Percentiles rank a stretch among this genome's conserved stretches.
Evolutionary conservation across 1,140 invertebrate genomes (phyloP).

Genomic region (Euborellia annulipes): DNA sequence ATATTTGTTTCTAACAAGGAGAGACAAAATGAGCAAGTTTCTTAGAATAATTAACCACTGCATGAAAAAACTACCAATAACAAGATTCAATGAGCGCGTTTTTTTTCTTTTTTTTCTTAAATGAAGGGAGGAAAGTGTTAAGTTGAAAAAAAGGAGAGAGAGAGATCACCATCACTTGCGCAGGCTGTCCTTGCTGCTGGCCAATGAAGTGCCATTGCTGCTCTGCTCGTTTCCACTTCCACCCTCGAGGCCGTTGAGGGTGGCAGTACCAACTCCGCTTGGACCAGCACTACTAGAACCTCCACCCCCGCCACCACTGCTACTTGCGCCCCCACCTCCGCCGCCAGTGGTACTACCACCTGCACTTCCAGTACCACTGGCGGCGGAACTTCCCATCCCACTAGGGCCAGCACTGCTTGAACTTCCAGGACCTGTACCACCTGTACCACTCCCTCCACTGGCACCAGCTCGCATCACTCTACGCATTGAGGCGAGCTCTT

Average conservation of each 20-base stretch:
- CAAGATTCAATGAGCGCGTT: too few relatives aligned
- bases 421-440: constrained; percentile 10
- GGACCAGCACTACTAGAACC: constrained; percentile 9
- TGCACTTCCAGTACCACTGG: constrained; percentile 27
- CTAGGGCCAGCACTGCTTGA: constrained; percentile 8
- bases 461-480: constrained; percentile 15
- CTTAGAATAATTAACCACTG: too few relatives aligned
- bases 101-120: too few relatives aligned
- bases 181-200: constrained; percentile 38
- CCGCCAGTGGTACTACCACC: constrained; percentile 22
- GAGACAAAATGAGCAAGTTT: too few relatives aligned
- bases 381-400: constrained; percentile 8
- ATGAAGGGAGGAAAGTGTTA: too few relatives aligned
- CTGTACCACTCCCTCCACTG: constrained; percentile 11
- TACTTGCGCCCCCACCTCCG: constrained; percentile 14
- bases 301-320: constrained; percentile 11
- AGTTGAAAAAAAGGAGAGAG: too few relatives aligned
- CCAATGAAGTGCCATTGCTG: constrained; percentile 28
- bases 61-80: too few relatives aligned
- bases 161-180: constrained; percentile 30
- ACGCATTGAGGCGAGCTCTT: constrained; percentile 19
- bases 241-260: constrained; percentile 24
- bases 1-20: too few relatives aligned
- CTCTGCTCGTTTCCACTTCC: constrained; percentile 15
- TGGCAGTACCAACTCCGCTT: constrained; percentile 9